Evolutionary conservation across 2,888 invertebrate species (phyloP).

Genomic region (Eupithecia inturbata): DNA sequence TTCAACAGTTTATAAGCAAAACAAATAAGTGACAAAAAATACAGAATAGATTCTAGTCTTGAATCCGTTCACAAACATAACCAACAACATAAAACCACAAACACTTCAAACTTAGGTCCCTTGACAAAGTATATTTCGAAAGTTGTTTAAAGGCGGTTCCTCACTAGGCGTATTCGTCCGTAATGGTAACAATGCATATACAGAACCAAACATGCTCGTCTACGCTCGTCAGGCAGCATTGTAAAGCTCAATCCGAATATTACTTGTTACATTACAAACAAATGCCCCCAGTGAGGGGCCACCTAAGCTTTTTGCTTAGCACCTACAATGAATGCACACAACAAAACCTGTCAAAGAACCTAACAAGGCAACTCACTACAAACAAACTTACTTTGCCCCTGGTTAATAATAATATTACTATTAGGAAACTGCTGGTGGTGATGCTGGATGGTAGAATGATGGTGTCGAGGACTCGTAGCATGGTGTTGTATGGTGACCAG

Average conservation of each 20-base stretch:
- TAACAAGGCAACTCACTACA: constrained; percentile 12
- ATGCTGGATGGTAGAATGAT: constrained; percentile 73
- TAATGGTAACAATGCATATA: not conserved
- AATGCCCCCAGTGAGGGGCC: not conserved
- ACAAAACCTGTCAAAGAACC: constrained; percentile 1
- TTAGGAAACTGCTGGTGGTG: constrained; percentile 79
- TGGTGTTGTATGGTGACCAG: constrained; percentile 81
- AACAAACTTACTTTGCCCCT: constrained; percentile 73
- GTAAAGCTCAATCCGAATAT: not conserved
- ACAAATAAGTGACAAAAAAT: not conserved
- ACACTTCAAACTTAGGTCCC: constrained; percentile 5
- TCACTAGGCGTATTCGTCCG: not conserved
- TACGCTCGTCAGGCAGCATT: not conserved
- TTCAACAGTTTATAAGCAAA: constrained; percentile 6
- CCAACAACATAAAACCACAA: constrained; percentile 25
- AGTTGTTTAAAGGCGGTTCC: not conserved
- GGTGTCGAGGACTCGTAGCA: constrained; percentile 78
- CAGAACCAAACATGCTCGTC: not conserved
- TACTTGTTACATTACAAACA: not conserved
- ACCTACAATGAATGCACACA: too few species aligned
- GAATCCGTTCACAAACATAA: constrained; percentile 31
- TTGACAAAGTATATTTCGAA: not conserved
- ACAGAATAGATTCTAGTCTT: constrained; percentile 12
- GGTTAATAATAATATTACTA: constrained; percentile 78
- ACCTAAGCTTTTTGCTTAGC: not conserved